phyloP scores from a whole-genome alignment of 2,888 invertebrate genomes.

The Clanis bilineata region DNA sequence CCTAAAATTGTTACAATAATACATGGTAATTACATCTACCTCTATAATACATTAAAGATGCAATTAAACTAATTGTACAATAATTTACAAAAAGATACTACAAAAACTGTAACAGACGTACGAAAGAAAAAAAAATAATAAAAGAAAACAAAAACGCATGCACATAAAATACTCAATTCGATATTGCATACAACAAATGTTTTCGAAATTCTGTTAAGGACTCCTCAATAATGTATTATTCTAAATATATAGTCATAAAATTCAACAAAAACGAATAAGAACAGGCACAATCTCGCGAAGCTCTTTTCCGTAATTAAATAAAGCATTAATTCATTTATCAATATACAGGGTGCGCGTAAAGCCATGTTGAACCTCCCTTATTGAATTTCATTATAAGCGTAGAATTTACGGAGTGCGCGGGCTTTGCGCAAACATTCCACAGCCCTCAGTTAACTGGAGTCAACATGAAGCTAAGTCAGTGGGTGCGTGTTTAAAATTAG shows the following conservation, averaged over 20 bases:
- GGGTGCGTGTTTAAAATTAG: neutral
- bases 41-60: too few species aligned
- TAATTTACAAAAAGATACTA: too few species aligned
- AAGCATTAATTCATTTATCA: slow-evolving; percentile 9
- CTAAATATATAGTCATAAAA: neutral
- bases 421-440: slow-evolving; percentile 32
- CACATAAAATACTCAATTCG: too few species aligned
- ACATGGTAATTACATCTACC: too few species aligned
- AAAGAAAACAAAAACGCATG: too few species aligned
- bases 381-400: slow-evolving; percentile 37
- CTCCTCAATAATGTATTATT: too few species aligned
- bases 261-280: neutral
- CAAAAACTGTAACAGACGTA: too few species aligned
- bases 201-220: too few species aligned
- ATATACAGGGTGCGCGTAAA: slow-evolving; percentile 6
- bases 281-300: neutral
- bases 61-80: too few species aligned
- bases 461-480: neutral
- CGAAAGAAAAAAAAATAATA: too few species aligned
- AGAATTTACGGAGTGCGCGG: slow-evolving; percentile 34
- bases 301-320: slow-evolving; percentile 1
- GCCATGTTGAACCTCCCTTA: slow-evolving; percentile 29
- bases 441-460: neutral
- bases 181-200: too few species aligned
- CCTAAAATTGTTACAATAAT: too few species aligned